phyloP scores from a whole-genome alignment of 1,140 invertebrate genomes.

The Pararge aegeria region DNA sequence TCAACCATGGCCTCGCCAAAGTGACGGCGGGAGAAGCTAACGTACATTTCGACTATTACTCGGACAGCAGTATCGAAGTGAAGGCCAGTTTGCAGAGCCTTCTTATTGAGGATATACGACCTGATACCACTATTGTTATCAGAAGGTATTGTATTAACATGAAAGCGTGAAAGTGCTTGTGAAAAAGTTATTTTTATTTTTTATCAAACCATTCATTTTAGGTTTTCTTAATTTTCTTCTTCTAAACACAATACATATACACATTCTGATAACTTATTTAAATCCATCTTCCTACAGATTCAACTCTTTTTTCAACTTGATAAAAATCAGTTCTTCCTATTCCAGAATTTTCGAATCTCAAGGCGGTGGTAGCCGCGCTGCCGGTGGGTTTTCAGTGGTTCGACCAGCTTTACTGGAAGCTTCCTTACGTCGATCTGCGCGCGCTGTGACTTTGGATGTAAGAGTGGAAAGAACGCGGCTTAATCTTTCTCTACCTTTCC shows the following conservation, averaged over 20 bases:
- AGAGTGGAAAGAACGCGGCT: slow-evolving; percentile 86
- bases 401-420: slow-evolving; percentile 57
- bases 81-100: slow-evolving; percentile 87
- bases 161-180: too few relatives aligned
- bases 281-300: too few relatives aligned
- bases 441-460: slow-evolving; percentile 84
- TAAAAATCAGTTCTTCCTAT: slow-evolving; percentile 19
- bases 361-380: slow-evolving; percentile 79
- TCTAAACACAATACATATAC: too few relatives aligned
- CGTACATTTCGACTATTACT: slow-evolving; percentile 83
- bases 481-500: slow-evolving; percentile 87
- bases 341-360: slow-evolving; percentile 86
- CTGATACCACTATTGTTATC: slow-evolving; percentile 82
- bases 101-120: slow-evolving; percentile 86
- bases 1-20: slow-evolving; percentile 86
- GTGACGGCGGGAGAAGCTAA: slow-evolving; percentile 86
- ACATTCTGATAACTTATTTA: too few relatives aligned
- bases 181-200: too few relatives aligned
- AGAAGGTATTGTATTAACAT: slow-evolving; percentile 79
- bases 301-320: too few relatives aligned
- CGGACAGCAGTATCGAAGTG: slow-evolving; percentile 85
- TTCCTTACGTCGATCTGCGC: slow-evolving; percentile 76
- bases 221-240: too few relatives aligned
- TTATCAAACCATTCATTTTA: too few relatives aligned
- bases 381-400: slow-evolving; percentile 76